These are phyloP conservation scores for Zosterops japonicus DNA, from an alignment of 2,113 vertebrate genomes.

Conservation along the genomic window DNA sequence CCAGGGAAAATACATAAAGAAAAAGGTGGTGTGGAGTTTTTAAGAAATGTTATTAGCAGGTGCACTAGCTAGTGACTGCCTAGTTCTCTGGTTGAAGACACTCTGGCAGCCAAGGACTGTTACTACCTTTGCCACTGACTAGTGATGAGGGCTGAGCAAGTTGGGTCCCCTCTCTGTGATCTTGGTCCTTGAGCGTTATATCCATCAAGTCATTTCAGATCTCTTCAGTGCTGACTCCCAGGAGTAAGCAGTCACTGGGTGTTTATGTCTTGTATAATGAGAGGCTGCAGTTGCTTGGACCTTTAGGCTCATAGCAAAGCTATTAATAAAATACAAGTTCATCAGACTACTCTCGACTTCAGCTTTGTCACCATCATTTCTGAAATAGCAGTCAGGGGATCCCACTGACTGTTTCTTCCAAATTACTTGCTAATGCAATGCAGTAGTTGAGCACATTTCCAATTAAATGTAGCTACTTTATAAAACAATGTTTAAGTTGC, in stretches of 20 bases:
- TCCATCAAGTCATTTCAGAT: neutral
- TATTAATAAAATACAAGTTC: neutral
- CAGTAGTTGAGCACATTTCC: conserved; percentile 49
- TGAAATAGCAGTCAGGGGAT: neutral
- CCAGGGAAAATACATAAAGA: neutral
- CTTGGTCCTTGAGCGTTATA: neutral
- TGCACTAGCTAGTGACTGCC: neutral
- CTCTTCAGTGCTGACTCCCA: neutral
- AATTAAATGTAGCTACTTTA: conserved; percentile 60
- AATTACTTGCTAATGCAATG: conserved; percentile 53
- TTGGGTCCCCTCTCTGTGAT: neutral
- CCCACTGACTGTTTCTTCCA: conserved; percentile 3
- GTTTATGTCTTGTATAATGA: neutral
- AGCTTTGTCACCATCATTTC: neutral
- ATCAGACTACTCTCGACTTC: neutral
- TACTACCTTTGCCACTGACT: neutral
- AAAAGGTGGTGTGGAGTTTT: neutral
- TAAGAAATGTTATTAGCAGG: neutral
- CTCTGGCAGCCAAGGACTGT: neutral
- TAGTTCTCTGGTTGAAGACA: neutral
- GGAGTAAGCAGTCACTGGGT: neutral
- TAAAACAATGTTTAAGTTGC: conserved; percentile 54
- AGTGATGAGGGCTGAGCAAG: neutral
- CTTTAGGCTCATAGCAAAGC: neutral
- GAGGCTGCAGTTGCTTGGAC: neutral